Evolutionary conservation across 2,113 vertebrate species (phyloP).

Genomic region (Arenaria interpres): DNA sequence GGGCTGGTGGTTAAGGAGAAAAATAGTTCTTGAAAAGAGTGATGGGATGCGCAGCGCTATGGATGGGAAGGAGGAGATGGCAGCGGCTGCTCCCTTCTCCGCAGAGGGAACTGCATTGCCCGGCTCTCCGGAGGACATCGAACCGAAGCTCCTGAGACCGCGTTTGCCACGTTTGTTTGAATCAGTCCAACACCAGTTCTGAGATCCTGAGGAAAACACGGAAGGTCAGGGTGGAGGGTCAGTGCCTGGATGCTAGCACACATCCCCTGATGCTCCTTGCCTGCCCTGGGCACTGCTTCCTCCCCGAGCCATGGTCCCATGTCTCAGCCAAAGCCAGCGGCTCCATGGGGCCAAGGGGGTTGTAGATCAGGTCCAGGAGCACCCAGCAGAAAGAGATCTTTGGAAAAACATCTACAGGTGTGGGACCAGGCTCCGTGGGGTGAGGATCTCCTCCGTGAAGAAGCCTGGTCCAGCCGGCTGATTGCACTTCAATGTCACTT

Average conservation of each 20-base stretch:
- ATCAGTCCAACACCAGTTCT: background rate
- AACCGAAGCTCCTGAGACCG: background rate
- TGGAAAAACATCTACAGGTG: background rate
- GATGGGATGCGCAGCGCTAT: background rate
- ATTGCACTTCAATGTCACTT: background rate
- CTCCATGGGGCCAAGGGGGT: background rate
- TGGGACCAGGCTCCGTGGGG: background rate
- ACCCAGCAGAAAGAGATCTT: background rate
- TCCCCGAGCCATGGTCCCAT: background rate
- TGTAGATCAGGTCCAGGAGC: background rate
- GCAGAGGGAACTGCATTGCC: background rate
- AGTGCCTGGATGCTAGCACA: background rate
- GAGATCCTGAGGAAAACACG: background rate
- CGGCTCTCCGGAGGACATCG: rapidly evolving
- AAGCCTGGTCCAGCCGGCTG: background rate
- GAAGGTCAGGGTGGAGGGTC: background rate
- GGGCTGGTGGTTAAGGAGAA: slow-evolving; percentile 27
- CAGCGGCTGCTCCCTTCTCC: background rate
- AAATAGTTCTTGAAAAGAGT: slow-evolving; percentile 49
- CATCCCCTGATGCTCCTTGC: background rate
- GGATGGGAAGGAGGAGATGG: background rate
- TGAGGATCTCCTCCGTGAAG: background rate
- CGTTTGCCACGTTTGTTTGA: background rate
- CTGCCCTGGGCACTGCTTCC: background rate
- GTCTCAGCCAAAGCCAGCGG: background rate